Evolutionary conservation across 2,888 invertebrate genomes (phyloP).

Genomic region (Acrocyrtus sp.): DNA sequence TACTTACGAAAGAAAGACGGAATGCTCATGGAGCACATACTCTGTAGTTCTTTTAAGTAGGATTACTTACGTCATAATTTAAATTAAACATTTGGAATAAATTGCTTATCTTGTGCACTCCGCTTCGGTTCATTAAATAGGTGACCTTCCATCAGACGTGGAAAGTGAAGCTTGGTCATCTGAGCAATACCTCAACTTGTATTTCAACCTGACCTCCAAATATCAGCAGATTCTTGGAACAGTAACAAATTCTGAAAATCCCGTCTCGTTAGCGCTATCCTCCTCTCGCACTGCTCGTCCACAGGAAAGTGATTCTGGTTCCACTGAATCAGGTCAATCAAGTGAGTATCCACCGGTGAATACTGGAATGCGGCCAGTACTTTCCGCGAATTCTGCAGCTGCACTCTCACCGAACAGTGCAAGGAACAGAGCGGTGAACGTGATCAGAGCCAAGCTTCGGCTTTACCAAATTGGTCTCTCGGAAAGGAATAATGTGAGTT

Average conservation of each 20-base stretch:
- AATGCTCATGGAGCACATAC: no score
- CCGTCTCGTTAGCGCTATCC: no score
- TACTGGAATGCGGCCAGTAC: slow-evolving; percentile 29
- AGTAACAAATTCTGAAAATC: slow-evolving; percentile 12
- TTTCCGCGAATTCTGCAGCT: slow-evolving; percentile 20
- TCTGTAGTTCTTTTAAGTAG: no score
- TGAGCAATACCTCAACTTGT: slow-evolving; percentile 70
- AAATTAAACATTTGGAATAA: no score
- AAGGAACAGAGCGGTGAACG: slow-evolving; percentile 66
- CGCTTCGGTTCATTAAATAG: no score
- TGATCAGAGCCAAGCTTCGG: slow-evolving; percentile 70
- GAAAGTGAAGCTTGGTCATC: slow-evolving; percentile 71
- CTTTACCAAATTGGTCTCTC: slow-evolving; percentile 67
- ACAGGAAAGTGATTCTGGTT: neutral
- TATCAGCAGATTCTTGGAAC: slow-evolving; percentile 61
- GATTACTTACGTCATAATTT: no score
- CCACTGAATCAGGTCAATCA: slow-evolving; percentile 38
- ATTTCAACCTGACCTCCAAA: slow-evolving; percentile 70
- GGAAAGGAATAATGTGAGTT: slow-evolving; percentile 28
- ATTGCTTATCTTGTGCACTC: no score
- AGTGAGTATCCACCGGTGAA: slow-evolving; percentile 28
- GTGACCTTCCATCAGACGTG: slow-evolving; percentile 70
- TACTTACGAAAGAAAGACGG: no score
- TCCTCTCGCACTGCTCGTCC: no score
- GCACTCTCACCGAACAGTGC: slow-evolving; percentile 14